A percentile compares a stretch with the other conserved stretches of the same genome.
Conservation (phyloP, 2,113 vertebrate species). For the Athene cunicularia region DNA sequence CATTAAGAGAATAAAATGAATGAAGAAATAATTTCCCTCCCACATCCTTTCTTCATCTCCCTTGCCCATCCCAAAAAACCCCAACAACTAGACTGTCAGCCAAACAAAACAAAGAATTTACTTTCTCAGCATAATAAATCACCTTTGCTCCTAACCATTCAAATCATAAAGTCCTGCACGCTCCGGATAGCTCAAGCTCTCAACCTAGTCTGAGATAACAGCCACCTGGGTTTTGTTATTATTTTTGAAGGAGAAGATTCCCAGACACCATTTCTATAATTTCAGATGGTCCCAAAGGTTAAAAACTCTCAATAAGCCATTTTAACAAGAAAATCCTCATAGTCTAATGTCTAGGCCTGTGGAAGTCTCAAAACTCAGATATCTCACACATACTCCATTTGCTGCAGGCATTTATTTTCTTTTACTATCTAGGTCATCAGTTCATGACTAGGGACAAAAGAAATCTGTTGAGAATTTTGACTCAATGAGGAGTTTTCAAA, state of each 20-base stretch:
- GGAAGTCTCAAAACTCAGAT: conserved; percentile 30
- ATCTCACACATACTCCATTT: conserved; percentile 20
- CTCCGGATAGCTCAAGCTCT: background rate
- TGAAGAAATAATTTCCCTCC: conserved; percentile 59
- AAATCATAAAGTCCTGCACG: conserved; percentile 19
- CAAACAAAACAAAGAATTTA: conserved; percentile 60
- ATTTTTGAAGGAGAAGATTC: conserved; percentile 28
- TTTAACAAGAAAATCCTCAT: conserved; percentile 42
- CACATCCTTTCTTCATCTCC: conserved; percentile 53
- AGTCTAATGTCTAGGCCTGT: background rate
- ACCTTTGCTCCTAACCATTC: conserved; percentile 35
- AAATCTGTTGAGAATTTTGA: background rate
- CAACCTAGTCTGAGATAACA: conserved; percentile 37
- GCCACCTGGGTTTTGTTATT: conserved; percentile 16
- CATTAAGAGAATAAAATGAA: conserved; percentile 54
- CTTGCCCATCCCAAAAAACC: background rate
- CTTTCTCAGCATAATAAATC: conserved; percentile 62
- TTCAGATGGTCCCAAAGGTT: conserved; percentile 37
- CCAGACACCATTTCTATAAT: conserved; percentile 17
- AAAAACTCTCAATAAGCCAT: conserved; percentile 26
- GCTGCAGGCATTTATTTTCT: conserved; percentile 55
- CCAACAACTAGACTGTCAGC: conserved; percentile 24
- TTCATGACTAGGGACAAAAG: conserved; percentile 51
- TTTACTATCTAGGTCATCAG: conserved; percentile 59
- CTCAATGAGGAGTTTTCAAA: conserved; percentile 12